Conservation (phyloP, 2,888 invertebrate species). For the Monoplex corrugatus region DNA sequence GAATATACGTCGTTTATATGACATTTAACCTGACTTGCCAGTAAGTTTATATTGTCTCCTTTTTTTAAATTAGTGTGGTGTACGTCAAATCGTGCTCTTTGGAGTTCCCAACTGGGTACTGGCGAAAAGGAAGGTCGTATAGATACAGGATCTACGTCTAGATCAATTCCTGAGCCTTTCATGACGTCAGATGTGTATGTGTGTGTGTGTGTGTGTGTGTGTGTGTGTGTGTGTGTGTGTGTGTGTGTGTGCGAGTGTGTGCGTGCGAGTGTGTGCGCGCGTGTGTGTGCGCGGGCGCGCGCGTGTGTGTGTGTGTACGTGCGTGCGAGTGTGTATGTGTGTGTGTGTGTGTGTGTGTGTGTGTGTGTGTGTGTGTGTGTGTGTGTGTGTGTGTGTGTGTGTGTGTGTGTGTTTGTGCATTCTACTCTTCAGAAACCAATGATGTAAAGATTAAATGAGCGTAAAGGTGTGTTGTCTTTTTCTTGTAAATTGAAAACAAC, state of each 20-base stretch:
- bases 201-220: constrained; percentile 24
- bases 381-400: constrained; percentile 4
- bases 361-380: neutral
- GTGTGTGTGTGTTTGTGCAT: neutral
- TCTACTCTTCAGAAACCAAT: too few relatives aligned
- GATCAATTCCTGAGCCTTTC: neutral
- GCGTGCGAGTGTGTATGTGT: neutral
- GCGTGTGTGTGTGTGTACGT: neutral
- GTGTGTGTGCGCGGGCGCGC: neutral
- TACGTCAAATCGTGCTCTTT: neutral
- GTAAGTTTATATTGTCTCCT: too few relatives aligned
- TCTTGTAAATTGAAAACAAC: neutral
- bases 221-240: constrained; percentile 14
- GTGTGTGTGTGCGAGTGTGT: neutral
- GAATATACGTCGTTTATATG: too few relatives aligned
- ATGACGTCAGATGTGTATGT: neutral
- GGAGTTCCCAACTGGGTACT: neutral
- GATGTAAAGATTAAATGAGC: neutral
- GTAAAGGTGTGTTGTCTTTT: neutral
- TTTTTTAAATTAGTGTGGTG: neutral
- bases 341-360: neutral
- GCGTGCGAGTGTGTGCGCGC: neutral
- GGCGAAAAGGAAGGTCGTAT: neutral
- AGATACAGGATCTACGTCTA: neutral
- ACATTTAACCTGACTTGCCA: too few relatives aligned